A percentile compares a stretch with the other conserved stretches of the same genome.
Evolutionary conservation across 1,140 invertebrate species (phyloP).

Genomic region (Tetramorium parvispinum): DNA sequence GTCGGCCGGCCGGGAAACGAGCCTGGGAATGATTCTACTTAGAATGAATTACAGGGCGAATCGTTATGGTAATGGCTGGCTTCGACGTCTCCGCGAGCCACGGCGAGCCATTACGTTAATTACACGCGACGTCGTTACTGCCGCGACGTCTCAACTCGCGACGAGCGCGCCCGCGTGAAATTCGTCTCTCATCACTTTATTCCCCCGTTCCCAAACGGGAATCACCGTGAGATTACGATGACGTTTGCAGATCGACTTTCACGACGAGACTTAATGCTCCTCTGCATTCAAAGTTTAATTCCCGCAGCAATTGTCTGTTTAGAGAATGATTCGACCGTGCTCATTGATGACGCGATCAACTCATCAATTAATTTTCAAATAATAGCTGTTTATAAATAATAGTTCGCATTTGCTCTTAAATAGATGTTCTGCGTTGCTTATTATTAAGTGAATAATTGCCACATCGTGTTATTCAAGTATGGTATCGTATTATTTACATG

Average conservation of each 20-base stretch:
- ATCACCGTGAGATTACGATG: background rate
- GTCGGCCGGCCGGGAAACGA: conserved; percentile 42
- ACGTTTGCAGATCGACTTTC: conserved; percentile 9
- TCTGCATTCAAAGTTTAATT: background rate
- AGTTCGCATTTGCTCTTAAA: background rate
- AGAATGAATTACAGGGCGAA: conserved; percentile 64
- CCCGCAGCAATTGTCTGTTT: background rate
- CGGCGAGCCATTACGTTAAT: conserved; percentile 62
- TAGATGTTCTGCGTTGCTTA: background rate
- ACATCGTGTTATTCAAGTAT: background rate
- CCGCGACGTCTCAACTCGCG: conserved; percentile 40
- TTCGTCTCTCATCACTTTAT: conserved; percentile 10
- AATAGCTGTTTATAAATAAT: background rate
- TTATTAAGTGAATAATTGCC: background rate
- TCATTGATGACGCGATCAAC: background rate
- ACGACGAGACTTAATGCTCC: background rate
- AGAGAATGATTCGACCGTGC: background rate
- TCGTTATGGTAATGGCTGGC: conserved; percentile 66
- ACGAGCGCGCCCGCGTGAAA: conserved; percentile 11
- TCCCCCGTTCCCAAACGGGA: background rate
- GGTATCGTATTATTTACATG: conserved; percentile 5
- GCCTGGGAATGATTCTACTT: conserved; percentile 65
- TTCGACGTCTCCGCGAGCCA: conserved; percentile 33
- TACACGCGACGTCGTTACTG: conserved; percentile 48
- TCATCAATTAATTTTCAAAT: conserved; percentile 25